Evolutionary conservation across 2,113 vertebrate species (phyloP), one percentile per base, ranked within the genome.

Genomic region (Callaeas wilsoni): DNA sequence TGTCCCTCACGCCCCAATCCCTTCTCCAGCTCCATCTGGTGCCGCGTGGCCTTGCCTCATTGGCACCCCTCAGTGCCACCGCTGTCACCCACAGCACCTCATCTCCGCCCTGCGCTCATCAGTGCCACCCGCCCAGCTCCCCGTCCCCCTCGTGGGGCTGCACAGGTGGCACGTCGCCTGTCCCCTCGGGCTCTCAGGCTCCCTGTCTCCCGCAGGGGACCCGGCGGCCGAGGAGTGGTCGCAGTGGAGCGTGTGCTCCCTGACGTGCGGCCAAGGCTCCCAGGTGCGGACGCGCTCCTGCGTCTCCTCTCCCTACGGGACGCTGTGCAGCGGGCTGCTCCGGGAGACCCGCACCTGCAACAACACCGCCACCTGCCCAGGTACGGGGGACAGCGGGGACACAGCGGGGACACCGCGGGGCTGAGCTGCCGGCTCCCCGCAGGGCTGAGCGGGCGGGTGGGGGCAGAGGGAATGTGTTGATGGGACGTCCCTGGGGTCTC

Each of bases 171-270:
- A 1, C 4, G 19, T 29, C 13, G 37, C 32, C 6, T 2, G 1
- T 7, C 4, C 12, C 17, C 46, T 8, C 4, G 2, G 19, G 2
- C 16, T 42, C 90, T 93, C 52, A 80, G 87, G 75, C 47, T 63
- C 2, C 1, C 10, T 80, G 41, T 80, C 13, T 17, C 75, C 75
- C 17, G 0, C 97, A 99, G 99, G 99, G 86, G 99, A 99, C 97
- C 99, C 99, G 0, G 99, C 99, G 0, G 99, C 99, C 0, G 99
- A 99, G 97, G 99, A 99, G 93, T 99, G 99, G 99, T 99, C 99
- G 13, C 99, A 99, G 96, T 99, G 99, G 99, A 99, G 99, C 33
- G 98, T 99, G 87, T 99, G 99, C 97, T 99, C 99, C 13, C 98
- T 99, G 96, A 99, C 99, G 3, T 99, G 99, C 44, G 99, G 99